Base-by-base conservation (phyloP, 1,140 invertebrate genomes). In the Aphidius gifuensis region DNA sequence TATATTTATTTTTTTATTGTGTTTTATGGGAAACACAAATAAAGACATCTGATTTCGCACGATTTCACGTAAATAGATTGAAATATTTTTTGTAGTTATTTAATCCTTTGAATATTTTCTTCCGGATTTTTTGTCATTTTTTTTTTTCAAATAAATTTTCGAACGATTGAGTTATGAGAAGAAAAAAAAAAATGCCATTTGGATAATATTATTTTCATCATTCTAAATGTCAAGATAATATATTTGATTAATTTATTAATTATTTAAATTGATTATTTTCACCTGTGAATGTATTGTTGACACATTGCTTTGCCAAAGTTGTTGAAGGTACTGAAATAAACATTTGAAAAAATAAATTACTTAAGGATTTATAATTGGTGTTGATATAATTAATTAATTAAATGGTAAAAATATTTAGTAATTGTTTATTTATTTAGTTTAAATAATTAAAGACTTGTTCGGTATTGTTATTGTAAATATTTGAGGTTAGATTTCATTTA, bases 61-160 rank as follows among this genome's bases (percentile, higher is more conserved):
- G 62, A 68, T 73, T 68, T 71, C 64, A 66, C 58, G 61, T 65
- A 75, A 75, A 72, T 69, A 57, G 66, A 61, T 69, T 65, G 69
- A 53, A 23, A 40, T 55, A 42, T 55, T 55, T n/a, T 53, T 53
- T 7, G 7, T 9, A 5, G 42, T 32, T 39, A 38, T 5, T 11
- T 32, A 58, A 58, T 65, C 49, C 50, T 48, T 46, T 6, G 43
- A 55, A 42, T 57, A 64, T 64, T 32, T 58, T 56, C 58, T 42
- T 60, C 46, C 46, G 53, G 53, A 54, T 11, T 43, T 44, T 38
- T 46, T 60, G 5, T 23, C 16, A 16, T 49, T n/a, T 40, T 56
- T 44, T 38, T 46, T 47, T 45, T 42, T 4, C 9, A 38, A n/a
- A 43, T 32, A 38, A 45, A 51, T 61, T 39, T 46, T 21, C 39